Evolutionary conservation across 2,797 vertebrate genomes (phyloP).

Genomic region (Sebastes matsubarae): DNA sequence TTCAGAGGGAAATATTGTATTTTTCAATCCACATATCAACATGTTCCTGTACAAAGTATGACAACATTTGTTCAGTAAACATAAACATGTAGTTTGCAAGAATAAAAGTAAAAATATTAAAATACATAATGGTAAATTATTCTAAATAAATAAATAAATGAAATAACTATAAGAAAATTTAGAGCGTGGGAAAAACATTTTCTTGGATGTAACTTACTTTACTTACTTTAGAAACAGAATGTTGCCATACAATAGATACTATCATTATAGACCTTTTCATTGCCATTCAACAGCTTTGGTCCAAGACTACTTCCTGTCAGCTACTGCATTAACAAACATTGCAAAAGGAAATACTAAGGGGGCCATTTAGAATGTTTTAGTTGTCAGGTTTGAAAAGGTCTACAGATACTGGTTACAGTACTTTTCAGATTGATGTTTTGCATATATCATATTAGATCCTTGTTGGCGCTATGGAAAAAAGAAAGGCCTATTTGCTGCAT

Average conservation of each 20-base stretch:
- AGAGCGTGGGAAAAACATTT: not conserved
- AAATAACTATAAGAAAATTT: not conserved
- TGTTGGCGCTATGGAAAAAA: not conserved
- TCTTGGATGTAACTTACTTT: not conserved
- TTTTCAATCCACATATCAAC: not conserved
- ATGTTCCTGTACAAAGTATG: not conserved
- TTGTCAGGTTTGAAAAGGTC: no score
- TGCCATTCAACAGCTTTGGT: no score
- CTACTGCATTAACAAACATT: no score
- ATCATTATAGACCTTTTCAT: not conserved
- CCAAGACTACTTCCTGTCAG: no score
- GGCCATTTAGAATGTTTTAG: no score
- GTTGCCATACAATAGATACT: not conserved
- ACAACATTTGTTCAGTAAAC: not conserved
- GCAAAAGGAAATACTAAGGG: no score
- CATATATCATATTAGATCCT: not conserved
- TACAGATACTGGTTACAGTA: not conserved
- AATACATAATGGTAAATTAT: not conserved
- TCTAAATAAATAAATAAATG: not conserved
- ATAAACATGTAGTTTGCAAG: not conserved
- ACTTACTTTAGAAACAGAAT: not conserved
- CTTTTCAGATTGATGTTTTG: not conserved
- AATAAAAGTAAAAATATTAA: not conserved
- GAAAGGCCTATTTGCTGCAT: not conserved
- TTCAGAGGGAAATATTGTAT: not conserved